Conservation (phyloP, 2,888 invertebrate genomes). For the Hirtodrosophila duncani region DNA sequence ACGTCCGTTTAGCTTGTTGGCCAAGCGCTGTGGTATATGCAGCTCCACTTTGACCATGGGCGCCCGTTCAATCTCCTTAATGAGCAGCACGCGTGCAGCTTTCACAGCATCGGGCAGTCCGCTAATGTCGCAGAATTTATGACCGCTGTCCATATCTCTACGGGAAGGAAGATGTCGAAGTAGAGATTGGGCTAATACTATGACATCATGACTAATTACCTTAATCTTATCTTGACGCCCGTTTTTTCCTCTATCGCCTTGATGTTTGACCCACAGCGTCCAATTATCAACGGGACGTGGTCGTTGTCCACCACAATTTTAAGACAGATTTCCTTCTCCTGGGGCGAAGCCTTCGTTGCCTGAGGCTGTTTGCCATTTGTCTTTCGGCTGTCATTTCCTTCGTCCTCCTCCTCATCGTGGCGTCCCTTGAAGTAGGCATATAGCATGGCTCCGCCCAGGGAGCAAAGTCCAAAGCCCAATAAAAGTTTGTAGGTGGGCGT, state of each 20-base stretch:
- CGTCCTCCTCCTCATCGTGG: constrained; percentile 79
- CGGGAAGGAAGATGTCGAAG: constrained; percentile 46
- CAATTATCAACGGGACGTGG: constrained; percentile 84
- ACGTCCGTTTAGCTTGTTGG: constrained; percentile 86
- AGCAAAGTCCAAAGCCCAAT: constrained; percentile 84
- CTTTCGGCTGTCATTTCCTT: not conserved
- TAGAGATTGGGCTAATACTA: not conserved
- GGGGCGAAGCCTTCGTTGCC: constrained; percentile 22
- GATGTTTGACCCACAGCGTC: constrained; percentile 87
- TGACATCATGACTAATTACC: constrained; percentile 51
- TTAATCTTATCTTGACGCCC: constrained; percentile 81
- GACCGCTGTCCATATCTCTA: constrained; percentile 81
- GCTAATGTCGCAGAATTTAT: constrained; percentile 84
- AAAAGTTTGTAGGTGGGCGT: constrained; percentile 80
- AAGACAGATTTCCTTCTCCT: constrained; percentile 79
- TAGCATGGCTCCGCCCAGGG: constrained; percentile 84
- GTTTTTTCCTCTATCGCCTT: constrained; percentile 87
- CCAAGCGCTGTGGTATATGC: constrained; percentile 83
- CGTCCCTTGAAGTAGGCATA: constrained; percentile 85
- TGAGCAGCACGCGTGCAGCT: constrained; percentile 85
- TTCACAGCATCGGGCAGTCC: constrained; percentile 84
- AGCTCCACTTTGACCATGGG: constrained; percentile 83
- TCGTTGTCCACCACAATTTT: constrained; percentile 83
- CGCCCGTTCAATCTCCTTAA: constrained; percentile 84
- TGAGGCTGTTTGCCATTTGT: constrained; percentile 23